phyloP scores from a whole-genome alignment of 2,888 invertebrate genomes.

The Temnothorax ravouxi region DNA sequence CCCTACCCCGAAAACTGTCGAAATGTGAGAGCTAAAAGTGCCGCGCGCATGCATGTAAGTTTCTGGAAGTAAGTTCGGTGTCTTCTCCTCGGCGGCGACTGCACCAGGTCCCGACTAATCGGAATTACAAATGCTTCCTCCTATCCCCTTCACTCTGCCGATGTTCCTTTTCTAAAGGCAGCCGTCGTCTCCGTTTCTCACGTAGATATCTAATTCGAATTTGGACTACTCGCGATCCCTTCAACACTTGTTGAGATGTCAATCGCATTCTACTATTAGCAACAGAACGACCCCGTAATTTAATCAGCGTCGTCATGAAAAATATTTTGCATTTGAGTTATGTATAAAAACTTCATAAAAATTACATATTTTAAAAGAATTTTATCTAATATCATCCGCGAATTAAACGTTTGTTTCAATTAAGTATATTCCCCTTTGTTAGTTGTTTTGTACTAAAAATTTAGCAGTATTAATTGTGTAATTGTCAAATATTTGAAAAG shows the following conservation, averaged over 20 bases:
- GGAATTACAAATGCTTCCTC: conserved; percentile 82
- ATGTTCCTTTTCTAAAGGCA: conserved; percentile 35
- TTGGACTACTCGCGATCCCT: conserved; percentile 20
- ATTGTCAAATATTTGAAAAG: conserved; percentile 14
- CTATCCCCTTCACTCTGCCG: not conserved
- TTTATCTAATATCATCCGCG: not conserved
- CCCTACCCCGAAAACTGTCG: conserved; percentile 69
- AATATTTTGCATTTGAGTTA: not conserved
- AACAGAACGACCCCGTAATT: not conserved
- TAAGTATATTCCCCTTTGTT: not conserved
- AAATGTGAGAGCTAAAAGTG: conserved; percentile 81
- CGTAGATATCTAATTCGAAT: conserved; percentile 55
- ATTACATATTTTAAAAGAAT: not conserved
- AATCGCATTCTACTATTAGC: conserved; percentile 26
- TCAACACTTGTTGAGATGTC: conserved; percentile 26
- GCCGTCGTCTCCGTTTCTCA: conserved; percentile 53
- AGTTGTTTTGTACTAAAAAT: not conserved
- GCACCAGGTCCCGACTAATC: conserved; percentile 80
- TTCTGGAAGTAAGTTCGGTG: conserved; percentile 78
- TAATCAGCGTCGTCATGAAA: not conserved
- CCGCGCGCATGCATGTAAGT: conserved; percentile 78
- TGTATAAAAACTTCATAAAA: not conserved
- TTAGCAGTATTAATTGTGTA: not conserved
- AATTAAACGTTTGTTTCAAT: not conserved
- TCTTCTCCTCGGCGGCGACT: conserved; percentile 72